These are phyloP conservation scores for Apantesis nais DNA, from an alignment of 2,888 invertebrate species.

Conservation along the genomic window DNA sequence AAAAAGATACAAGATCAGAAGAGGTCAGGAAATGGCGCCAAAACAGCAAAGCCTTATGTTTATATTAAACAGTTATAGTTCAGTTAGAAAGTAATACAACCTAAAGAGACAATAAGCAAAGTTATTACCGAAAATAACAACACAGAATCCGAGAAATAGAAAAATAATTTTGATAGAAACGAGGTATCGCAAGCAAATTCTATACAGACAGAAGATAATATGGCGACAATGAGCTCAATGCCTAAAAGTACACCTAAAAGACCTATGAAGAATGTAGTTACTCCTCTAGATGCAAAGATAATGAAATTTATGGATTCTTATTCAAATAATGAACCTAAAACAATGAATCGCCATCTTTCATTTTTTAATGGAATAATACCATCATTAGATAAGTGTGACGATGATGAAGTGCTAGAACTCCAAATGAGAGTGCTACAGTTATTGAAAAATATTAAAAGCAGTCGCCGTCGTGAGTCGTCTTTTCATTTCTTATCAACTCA, in stretches of 20 bases:
- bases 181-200: conserved; percentile 28
- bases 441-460: conserved; percentile 36
- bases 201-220: conserved; percentile 21
- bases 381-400: conserved; percentile 40
- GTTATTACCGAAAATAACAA: conserved; percentile 22
- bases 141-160: conserved; percentile 24
- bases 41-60: conserved; percentile 43
- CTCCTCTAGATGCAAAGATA: conserved; percentile 31
- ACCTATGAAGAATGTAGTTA: conserved; percentile 24
- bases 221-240: conserved; percentile 26
- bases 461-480: conserved; percentile 15
- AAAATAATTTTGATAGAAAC: conserved; percentile 29
- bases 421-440: conserved; percentile 45
- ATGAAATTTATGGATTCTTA: conserved; percentile 34
- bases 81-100: conserved; percentile 43
- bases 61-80: conserved; percentile 43
- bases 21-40: conserved; percentile 36
- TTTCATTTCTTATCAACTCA: too few relatives aligned
- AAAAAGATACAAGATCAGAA: conserved; percentile 44
- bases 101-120: conserved; percentile 24
- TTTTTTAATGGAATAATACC: conserved; percentile 44
- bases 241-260: conserved; percentile 21
- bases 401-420: conserved; percentile 48
- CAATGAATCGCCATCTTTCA: conserved; percentile 35
- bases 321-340: conserved; percentile 29